phyloP scores from a whole-genome alignment of 2,888 invertebrate species.

The Spodoptera picta region DNA sequence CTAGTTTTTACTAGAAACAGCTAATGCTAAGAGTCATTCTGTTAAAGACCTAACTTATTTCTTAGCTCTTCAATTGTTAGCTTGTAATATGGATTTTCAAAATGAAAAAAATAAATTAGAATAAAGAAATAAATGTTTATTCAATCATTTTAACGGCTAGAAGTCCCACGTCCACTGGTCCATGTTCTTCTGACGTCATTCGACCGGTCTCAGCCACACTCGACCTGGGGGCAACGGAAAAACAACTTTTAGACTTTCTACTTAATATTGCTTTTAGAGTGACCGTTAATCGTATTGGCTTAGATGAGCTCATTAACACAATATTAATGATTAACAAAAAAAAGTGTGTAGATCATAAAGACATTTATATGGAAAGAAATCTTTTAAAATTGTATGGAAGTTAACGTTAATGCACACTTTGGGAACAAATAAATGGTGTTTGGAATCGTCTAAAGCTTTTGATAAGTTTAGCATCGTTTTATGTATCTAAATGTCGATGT shows the following conservation, averaged over 20 bases:
- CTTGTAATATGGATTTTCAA: neutral
- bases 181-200: conserved; percentile 62
- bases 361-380: neutral
- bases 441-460: no score
- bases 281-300: conserved; percentile 16
- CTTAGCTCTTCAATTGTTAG: neutral
- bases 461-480: no score
- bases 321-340: neutral
- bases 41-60: no score
- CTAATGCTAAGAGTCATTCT: no score
- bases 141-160: conserved; percentile 38
- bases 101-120: conserved; percentile 38
- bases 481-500: no score
- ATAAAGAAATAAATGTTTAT: conserved; percentile 34
- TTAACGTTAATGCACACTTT: no score
- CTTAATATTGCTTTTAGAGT: conserved; percentile 19
- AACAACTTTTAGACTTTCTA: conserved; percentile 49
- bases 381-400: no score
- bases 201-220: conserved; percentile 57
- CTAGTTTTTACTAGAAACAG: no score
- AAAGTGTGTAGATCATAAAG: neutral
- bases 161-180: conserved; percentile 36
- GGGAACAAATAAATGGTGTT: no score
- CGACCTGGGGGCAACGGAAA: conserved; percentile 69
- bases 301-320: conserved; percentile 1